Base-by-base conservation (phyloP, 2,888 invertebrate genomes). In the Coelopa pilipes region DNA sequence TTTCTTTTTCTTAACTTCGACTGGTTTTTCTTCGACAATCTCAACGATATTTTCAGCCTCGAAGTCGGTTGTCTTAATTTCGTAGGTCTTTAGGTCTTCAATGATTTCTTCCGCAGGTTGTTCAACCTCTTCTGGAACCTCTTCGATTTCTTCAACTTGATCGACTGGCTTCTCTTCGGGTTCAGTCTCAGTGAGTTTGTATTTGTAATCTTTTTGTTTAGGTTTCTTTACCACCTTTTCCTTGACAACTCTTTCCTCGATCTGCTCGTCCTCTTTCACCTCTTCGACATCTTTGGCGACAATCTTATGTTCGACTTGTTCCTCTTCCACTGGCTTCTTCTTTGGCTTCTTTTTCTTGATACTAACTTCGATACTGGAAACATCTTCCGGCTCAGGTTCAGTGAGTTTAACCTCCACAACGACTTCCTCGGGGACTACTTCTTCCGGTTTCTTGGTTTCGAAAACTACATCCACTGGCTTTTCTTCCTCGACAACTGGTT, bases 371-470 rank as follows among this genome's bases (percentile, higher is more conserved):
- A 76, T 77, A 60, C 72, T 75, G 34, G 66, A 74, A 17, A 73
- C 73, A 53, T 80, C 79, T 46, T 77, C 76, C 0, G 75, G 76
- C 57, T 79, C 76, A 5, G 81, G 78, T 21, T 82, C 80, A 17
- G 78, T 77, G 21, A 84, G 17, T 9, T 82, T 80, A 24, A 85
- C 72, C 73, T 82, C 80, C 0, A 83, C 80, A 59, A 80, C 80
- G 7, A 77, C 80, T 24, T 89, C 89, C 69, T 88, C 88, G 1
- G 89, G 76, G 15, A 77, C 76, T 63, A 75, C 75, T 77, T 83
- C 79, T 74, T 78, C 78, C 34, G 81, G 81, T 60, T 79, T 80
- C 0, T 75, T 75, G 0, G 77, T 50, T 13, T 76, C 9, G 71
- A 78, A 78, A 7, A 69, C 67, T 0, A 74, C 72, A 74, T 78